Base-by-base conservation (phyloP, 2,113 vertebrate genomes). In the Anoplopoma fimbria region DNA sequence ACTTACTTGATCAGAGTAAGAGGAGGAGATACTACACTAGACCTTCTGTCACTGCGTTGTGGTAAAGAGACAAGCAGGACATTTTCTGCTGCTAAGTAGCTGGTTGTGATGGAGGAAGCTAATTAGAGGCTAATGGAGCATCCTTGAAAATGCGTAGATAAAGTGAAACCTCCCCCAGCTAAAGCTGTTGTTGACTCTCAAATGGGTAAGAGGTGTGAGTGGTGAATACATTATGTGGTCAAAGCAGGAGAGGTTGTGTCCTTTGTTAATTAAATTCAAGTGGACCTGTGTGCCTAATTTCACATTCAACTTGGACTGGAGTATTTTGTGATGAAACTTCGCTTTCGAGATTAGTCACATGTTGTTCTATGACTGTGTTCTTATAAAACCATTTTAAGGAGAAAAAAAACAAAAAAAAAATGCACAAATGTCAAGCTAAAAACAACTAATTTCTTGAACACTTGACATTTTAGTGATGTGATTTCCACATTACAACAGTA, bases 51-150 rank as follows among this genome's bases (percentile, higher is more conserved):
- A 51, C 64, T 36, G 70, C 53, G 80, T 73, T 57, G 69, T 15
- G 70, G 40, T 23, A 19, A 21, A 67, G 49, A 82, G n/a, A 61
- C 33, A 6, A 40, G 4, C 73, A 42, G 67, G 36, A 65, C 31
- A 27, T 21, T 67, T 76, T 68, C 65, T 70, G 61, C 55, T 27
- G 1, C 76, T 73, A 19, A 80, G 71, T 33, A 62, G 62, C 55
- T 51, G 31, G 15, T 42, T 64, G 68, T 72, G 71, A 83, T 31
- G 71, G 47, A 75, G 73, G 47, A 68, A 51, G 81, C 21, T 25
- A 62, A 81, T 88, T 86, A 69, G 57, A 34, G 36, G 51, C 40
- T 90, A 84, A 90, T 86, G 71, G 72, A 57, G 51, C 65, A 72
- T 76, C 27, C 58, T 65, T 45, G 19, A 77, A 90, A 87, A 75